These are phyloP conservation scores for Diaperis boleti DNA, from an alignment of 2,888 invertebrate genomes.

Conservation along the genomic window DNA sequence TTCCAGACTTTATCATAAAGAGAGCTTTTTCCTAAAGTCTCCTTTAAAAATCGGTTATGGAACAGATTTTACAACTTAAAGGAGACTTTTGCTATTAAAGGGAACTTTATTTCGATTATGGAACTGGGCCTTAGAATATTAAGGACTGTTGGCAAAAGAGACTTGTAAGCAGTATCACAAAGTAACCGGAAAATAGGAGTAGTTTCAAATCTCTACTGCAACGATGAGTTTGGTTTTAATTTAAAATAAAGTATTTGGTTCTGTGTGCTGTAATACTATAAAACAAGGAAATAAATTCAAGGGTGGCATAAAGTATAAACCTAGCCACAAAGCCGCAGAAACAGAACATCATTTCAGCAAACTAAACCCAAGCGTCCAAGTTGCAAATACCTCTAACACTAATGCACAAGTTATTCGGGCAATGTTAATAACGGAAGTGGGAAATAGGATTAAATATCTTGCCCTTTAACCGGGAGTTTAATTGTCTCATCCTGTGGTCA, in stretches of 20 bases:
- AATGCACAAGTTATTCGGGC: conserved; percentile 40
- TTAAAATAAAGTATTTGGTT: conserved; percentile 35
- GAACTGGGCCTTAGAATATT: too few species aligned
- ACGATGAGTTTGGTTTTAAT: conserved; percentile 17
- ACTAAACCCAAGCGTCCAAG: conserved; percentile 40
- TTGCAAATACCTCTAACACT: conserved; percentile 40
- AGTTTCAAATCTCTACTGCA: too few species aligned
- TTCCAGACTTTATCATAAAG: too few species aligned
- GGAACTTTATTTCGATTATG: too few species aligned
- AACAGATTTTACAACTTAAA: too few species aligned
- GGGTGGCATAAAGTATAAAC: conserved; percentile 37
- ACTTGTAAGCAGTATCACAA: too few species aligned
- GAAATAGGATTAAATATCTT: conserved; percentile 31
- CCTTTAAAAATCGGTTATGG: too few species aligned
- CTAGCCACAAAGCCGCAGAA: conserved; percentile 40
- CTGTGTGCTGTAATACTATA: conserved; percentile 18
- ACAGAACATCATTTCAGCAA: conserved; percentile 39
- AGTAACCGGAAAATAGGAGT: too few species aligned
- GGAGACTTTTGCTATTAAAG: too few species aligned
- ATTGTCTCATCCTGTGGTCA: conserved; percentile 37
- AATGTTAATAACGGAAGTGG: conserved; percentile 40
- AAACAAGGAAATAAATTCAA: conserved; percentile 28
- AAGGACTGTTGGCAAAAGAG: too few species aligned
- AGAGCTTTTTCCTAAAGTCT: too few species aligned
- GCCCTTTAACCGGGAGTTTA: conserved; percentile 38